Percentiles rank a stretch among this genome's conserved stretches.
Conservation (phyloP, 2,888 invertebrate species). For the Agrochola litura region DNA sequence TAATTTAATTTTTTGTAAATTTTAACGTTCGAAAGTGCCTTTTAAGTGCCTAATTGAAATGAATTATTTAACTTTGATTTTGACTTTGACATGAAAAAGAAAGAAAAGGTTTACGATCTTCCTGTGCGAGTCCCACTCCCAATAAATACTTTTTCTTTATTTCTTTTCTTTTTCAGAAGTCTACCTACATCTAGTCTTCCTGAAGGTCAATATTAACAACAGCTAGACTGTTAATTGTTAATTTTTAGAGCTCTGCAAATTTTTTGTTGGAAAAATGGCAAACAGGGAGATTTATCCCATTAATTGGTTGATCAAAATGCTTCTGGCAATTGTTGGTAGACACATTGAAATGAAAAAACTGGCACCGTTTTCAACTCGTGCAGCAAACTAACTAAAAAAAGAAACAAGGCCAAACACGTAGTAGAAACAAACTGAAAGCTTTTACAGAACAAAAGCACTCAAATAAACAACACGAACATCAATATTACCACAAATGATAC, state of each 20-base stretch:
- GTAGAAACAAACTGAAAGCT: constrained; percentile 3
- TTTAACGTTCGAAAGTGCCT: too few relatives aligned
- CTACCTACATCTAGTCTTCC: too few relatives aligned
- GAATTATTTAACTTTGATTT: too few relatives aligned
- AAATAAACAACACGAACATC: constrained; percentile 32
- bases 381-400: neutral
- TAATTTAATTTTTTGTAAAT: too few relatives aligned
- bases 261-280: neutral
- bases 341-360: constrained; percentile 32
- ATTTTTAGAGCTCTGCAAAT: neutral
- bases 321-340: constrained; percentile 18
- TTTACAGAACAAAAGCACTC: neutral
- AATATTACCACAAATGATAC: constrained; percentile 47
- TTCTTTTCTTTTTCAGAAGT: neutral
- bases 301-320: constrained; percentile 30
- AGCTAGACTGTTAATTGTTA: neutral
- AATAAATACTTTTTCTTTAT: neutral
- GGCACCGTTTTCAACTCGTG: constrained; percentile 9
- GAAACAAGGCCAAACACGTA: neutral
- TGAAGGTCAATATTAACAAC: neutral
- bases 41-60: too few relatives aligned
- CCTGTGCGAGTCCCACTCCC: neutral
- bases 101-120: too few relatives aligned
- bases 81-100: too few relatives aligned
- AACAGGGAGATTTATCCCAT: neutral